These are phyloP conservation scores for Delia radicum DNA, from an alignment of 1,140 invertebrate genomes.

Conservation along the genomic window DNA sequence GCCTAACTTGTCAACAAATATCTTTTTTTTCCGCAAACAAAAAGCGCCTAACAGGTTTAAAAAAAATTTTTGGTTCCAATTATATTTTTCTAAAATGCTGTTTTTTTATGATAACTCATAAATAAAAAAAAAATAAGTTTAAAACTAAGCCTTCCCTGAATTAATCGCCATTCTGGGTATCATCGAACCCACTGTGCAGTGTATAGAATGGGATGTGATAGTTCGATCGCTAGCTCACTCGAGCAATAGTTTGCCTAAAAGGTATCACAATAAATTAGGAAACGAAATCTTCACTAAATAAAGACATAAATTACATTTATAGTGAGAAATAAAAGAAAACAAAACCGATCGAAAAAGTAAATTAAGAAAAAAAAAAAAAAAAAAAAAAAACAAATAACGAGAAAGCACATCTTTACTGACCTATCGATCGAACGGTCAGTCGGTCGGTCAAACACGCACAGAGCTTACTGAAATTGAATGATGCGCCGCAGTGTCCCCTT, in stretches of 20 bases:
- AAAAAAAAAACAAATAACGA: neutral
- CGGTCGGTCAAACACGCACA: neutral
- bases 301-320: conserved; percentile 55
- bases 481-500: neutral
- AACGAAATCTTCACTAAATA: conserved; percentile 57
- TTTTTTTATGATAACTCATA: too few relatives aligned
- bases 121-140: too few relatives aligned
- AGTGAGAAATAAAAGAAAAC: conserved; percentile 35
- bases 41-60: too few relatives aligned
- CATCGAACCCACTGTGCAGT: too few relatives aligned
- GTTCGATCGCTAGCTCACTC: conserved; percentile 21
- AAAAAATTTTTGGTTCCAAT: too few relatives aligned
- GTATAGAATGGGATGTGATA: neutral
- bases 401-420: neutral
- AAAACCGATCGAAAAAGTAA: neutral
- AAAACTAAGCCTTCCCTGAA: too few relatives aligned
- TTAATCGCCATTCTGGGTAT: too few relatives aligned
- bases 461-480: neutral
- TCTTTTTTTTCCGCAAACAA: too few relatives aligned
- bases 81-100: too few relatives aligned
- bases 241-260: conserved; percentile 48
- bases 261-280: conserved; percentile 57
- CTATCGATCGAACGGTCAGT: neutral
- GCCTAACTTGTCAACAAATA: too few relatives aligned
- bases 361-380: conserved; percentile 12